Base-by-base conservation (phyloP, 2,888 invertebrate species). In the Amphipoea oculea region DNA sequence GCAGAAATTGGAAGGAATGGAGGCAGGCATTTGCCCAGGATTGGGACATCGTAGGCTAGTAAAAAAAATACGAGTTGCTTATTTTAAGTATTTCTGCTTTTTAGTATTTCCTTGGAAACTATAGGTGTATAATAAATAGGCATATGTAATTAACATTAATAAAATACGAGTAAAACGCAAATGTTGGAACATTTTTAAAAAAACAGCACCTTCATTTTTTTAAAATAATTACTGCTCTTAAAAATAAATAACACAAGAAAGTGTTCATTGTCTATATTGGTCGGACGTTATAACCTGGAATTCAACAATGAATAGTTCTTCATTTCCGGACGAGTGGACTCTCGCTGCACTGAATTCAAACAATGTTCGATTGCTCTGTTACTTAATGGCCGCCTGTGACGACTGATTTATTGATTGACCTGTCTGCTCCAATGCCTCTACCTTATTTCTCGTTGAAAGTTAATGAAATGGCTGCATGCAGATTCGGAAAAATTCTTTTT, bases 351-450 rank as follows among this genome's bases (percentile, higher is more conserved):
- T 81, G 78, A 86, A 86, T 86, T 89, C 89, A 87, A 86, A 86
- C 86, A 86, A 86, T 88, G 88, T 88, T 78, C 81, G 85, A 85
- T 85, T 90, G 88, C 86, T 86, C 89, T 86, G 87, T 83, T 88
- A 87, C 83, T 89, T 90, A 87, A 89, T 89, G 82, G 83, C 78
- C 70, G 83, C 73, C 85, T 72, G 86, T 86, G 83, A 85, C 85
- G 83, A 88, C 78, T 88, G 87, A 89, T 88, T 88, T 89, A 89
- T 89, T 89, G 89, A 89, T 89, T 87, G 82, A 82, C 75, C 88
- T 86, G 79, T 88, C 84, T 82, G 79, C 71, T 80, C 65, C 78
- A 76, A 74, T 69, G 69, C 76, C 63, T 73, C 62, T 82, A 65
- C 84, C 75, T 87, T 84, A 71, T 82, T 78, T 75, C 75, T 79